Evolutionary conservation across 2,797 vertebrate species (phyloP), one percentile per base, ranked within the genome.

Genomic region (Mionectes olivaceus): DNA sequence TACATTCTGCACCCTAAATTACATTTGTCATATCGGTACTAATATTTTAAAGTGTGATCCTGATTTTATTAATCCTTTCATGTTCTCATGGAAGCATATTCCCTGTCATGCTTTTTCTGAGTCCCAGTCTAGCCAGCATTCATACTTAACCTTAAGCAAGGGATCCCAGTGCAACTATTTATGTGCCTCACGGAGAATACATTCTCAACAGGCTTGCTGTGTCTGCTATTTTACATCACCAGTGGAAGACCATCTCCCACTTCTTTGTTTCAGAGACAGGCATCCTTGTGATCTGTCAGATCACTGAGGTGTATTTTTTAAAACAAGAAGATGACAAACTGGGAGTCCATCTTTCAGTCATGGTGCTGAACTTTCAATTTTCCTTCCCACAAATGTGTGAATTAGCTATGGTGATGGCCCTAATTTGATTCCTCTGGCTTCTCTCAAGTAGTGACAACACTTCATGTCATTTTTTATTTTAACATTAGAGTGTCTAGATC

Each of bases 341-440:
- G 53, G 56, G 83, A 52, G 57, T 86, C 35, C 78, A 68, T 68
- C 71, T 65, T 90, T 89, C 89, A 93, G 87, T 83, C 85, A 78
- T 63, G 33, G 55, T 67, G 70, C 59, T 79, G 92, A 96, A 91
- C 82, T 94, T 93, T 32, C 52, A 41, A 65, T 94, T 94, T 96
- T 87, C 87, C 73, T 79, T 93, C 93, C 81, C 71, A 88, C 33
- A 94, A 94, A 77, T 39, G 57, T 86, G 88, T 91, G 83, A 94
- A 74, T 95, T 86, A 41, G 55, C 76, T 65, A 76, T 68, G 13
- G 74, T 83, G 69, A 82, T 61, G 83, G 77, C 75, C 76, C 84
- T 95, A 67, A 61, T 83, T 95, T 90, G 57, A 92, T 95, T 96
- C 80, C 53, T 93, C 93, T 95, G 92, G 74, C 55, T 97, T 95